Conservation (phyloP, 2,888 invertebrate genomes). For the Philereme transversata region DNA sequence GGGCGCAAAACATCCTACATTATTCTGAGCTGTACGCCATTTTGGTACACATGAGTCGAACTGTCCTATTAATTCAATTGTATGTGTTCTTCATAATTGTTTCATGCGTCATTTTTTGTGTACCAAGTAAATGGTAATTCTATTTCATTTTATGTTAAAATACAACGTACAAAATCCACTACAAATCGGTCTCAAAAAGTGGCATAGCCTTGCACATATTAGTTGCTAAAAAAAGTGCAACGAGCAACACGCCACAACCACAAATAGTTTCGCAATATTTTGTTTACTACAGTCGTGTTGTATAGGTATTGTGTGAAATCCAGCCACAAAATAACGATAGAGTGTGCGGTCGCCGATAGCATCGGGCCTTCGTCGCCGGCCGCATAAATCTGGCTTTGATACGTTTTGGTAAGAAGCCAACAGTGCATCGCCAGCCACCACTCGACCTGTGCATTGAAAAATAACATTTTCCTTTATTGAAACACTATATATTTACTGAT, state of each 20-base stretch:
- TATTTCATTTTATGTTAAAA: too few relatives aligned
- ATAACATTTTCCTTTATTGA: constrained; percentile 58
- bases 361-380: constrained; percentile 75
- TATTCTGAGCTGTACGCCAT: too few relatives aligned
- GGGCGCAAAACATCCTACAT: too few relatives aligned
- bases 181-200: too few relatives aligned
- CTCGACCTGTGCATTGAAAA: constrained; percentile 52
- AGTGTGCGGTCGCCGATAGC: constrained; percentile 61
- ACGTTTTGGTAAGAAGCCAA: constrained; percentile 82
- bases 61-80: too few relatives aligned
- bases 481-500: constrained; percentile 1
- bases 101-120: too few relatives aligned
- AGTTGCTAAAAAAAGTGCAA: constrained; percentile 1
- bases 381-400: constrained; percentile 82
- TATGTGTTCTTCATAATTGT: too few relatives aligned
- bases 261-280: background rate
- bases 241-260: background rate
- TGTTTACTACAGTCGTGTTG: constrained; percentile 17
- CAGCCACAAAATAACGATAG: constrained; percentile 63
- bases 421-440: constrained; percentile 53
- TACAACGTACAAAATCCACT: too few relatives aligned
- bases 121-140: too few relatives aligned
- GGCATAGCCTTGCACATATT: too few relatives aligned
- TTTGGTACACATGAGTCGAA: too few relatives aligned
- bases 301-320: constrained; percentile 54